These are phyloP conservation scores for Eumeta japonica DNA, from an alignment of 1,140 invertebrate species.

Conservation along the genomic window DNA sequence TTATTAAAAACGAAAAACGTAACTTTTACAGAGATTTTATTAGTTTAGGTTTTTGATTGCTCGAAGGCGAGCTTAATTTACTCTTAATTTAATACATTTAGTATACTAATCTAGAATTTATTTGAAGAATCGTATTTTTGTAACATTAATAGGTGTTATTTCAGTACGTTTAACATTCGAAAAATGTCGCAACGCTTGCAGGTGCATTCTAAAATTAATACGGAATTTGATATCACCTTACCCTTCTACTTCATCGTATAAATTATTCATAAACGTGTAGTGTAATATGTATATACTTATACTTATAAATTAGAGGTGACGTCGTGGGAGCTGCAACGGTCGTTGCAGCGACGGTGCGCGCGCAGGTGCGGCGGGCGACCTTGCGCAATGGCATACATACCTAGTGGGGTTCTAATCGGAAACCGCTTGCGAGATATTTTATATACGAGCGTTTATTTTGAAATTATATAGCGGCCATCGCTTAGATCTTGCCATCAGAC, in stretches of 20 bases:
- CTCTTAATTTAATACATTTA: too few relatives aligned
- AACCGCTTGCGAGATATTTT: constrained; percentile 34
- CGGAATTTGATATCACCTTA: constrained; percentile 18
- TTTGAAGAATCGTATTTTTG: too few relatives aligned
- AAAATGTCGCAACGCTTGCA: too few relatives aligned
- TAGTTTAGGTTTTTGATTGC: too few relatives aligned
- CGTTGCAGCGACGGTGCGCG: constrained; percentile 19
- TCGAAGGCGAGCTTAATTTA: too few relatives aligned
- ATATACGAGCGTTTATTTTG: constrained; percentile 13
- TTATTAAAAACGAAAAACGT: too few relatives aligned
- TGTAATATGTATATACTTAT: too few relatives aligned
- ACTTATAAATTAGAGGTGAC: constrained; percentile 7
- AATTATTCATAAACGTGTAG: constrained; percentile 21
- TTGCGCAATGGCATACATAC: constrained; percentile 37
- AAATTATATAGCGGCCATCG: too few relatives aligned
- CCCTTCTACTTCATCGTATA: constrained; percentile 15
- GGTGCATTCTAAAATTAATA: constrained; percentile 13
- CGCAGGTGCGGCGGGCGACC: constrained; percentile 32
- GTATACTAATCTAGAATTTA: too few relatives aligned
- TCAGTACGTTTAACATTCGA: neutral
- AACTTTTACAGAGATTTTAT: too few relatives aligned
- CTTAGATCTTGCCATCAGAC: too few relatives aligned
- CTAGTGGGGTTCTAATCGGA: constrained; percentile 25
- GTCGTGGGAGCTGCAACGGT: constrained; percentile 33
- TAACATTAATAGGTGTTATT: neutral